Base-by-base conservation (phyloP, 2,113 vertebrate genomes). In the Cathartes aura region DNA sequence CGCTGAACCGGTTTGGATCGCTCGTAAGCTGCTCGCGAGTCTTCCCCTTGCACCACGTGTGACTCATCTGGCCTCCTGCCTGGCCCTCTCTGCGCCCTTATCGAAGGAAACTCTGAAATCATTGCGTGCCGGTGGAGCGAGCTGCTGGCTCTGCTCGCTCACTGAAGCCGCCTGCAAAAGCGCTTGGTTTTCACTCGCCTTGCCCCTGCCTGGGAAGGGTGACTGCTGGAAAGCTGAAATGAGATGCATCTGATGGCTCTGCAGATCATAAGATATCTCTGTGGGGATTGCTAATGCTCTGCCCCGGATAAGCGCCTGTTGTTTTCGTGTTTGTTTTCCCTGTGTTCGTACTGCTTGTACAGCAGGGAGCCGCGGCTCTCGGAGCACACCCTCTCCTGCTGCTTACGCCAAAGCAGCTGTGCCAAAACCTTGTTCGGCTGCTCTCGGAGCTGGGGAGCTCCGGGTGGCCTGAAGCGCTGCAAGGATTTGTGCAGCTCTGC, bases 281-380 rank as follows among this genome's bases (percentile, higher is more conserved):
- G 79, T 47, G 80, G 97, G 91, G 87, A 91, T 24, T 73, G 86
- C 91, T 87, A 18, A n/a, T 22, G 94, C 81, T 90, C 87, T 93
- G 82, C 76, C 59, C 80, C 34, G 52, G 94, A 94, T 83, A 81
- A 89, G 60, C 83, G 92, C 29, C 86, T 85, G 90, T 92, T 96
- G 96, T 96, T 97, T 92, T 89, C 55, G 2, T 87, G 91, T 92
- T 95, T 96, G 96, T 95, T 95, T 94, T 94, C 63, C 38, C 83
- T 6, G 75, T 40, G 72, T 89, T 76, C 30, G 34, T 81, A 20
- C 91, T 89, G 97, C 88, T 45, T 74, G 88, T 84, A 4, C 86
- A 16, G 92, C 92, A 1, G 94, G 97, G 92, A 93, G 94, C 82
- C 4, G 14, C 3, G 8, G 93, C 32, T 85, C 81, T 73, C 45